These are phyloP conservation scores for Lacanobia wlatinum DNA, from an alignment of 2,888 invertebrate species.

Conservation along the genomic window DNA sequence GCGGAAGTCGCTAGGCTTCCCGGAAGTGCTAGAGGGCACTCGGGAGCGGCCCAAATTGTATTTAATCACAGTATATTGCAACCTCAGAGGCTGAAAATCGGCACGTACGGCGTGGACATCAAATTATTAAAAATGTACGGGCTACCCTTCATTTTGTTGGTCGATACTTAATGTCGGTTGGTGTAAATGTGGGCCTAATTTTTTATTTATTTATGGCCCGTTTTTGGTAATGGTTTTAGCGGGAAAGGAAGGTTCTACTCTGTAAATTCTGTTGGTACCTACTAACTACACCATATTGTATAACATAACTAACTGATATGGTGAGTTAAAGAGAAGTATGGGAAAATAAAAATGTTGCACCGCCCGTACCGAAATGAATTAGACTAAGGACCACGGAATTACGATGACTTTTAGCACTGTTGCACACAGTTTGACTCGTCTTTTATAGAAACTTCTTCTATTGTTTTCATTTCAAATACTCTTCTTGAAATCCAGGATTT, in stretches of 20 bases:
- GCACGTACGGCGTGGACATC: conserved; percentile 62
- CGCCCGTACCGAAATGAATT: too few species aligned
- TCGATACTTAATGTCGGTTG: conserved; percentile 45
- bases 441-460: too few species aligned
- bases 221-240: conserved; percentile 23
- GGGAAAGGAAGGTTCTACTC: background rate
- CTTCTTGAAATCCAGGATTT: too few species aligned
- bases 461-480: too few species aligned
- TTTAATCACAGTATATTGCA: conserved; percentile 83
- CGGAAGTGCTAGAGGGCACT: conserved; percentile 87
- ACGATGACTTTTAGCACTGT: too few species aligned
- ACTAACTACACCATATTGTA: too few species aligned
- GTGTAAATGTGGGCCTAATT: conserved; percentile 57
- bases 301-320: too few species aligned
- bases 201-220: conserved; percentile 55
- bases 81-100: conserved; percentile 72
- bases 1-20: conserved; percentile 88
- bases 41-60: conserved; percentile 84
- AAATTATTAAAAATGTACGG: conserved; percentile 77
- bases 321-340: too few species aligned
- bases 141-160: conserved; percentile 55
- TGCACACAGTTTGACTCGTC: too few species aligned
- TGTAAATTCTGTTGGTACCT: too few species aligned
- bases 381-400: too few species aligned
- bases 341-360: too few species aligned